These are phyloP conservation scores for Microcebus lehilahytsara DNA, from an alignment of 2,113 vertebrate species.

Conservation along the genomic window DNA sequence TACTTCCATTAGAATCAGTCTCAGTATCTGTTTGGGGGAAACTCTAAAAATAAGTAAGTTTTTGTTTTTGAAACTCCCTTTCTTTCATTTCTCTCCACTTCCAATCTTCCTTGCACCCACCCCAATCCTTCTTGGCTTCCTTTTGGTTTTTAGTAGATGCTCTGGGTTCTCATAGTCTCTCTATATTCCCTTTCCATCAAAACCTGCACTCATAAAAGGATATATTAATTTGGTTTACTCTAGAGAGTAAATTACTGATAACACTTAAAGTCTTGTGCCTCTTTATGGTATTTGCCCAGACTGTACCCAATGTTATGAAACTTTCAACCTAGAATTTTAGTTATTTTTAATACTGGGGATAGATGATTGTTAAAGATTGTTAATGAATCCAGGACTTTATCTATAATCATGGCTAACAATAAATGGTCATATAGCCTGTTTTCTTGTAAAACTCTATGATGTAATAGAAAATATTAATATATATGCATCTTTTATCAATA, in stretches of 20 bases:
- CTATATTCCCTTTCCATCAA: not conserved
- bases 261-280: not conserved
- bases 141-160: not conserved
- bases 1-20: not conserved
- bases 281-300: not conserved
- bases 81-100: not conserved
- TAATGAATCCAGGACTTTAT: not conserved
- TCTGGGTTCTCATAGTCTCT: not conserved
- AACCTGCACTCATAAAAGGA: not conserved
- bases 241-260: not conserved
- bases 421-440: not conserved
- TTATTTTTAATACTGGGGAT: not conserved
- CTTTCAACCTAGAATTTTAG: not conserved
- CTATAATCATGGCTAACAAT: not conserved
- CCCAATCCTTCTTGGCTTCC: not conserved
- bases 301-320: not conserved
- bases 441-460: not conserved
- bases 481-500: not conserved
- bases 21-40: not conserved
- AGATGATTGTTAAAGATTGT: not conserved
- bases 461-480: not conserved
- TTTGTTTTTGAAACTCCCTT: not conserved
- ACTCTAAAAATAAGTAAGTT: not conserved
- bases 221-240: not conserved
- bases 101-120: too few relatives aligned